Evolutionary conservation across 1,140 invertebrate species (phyloP).

Genomic region (Riptortus pedestris): DNA sequence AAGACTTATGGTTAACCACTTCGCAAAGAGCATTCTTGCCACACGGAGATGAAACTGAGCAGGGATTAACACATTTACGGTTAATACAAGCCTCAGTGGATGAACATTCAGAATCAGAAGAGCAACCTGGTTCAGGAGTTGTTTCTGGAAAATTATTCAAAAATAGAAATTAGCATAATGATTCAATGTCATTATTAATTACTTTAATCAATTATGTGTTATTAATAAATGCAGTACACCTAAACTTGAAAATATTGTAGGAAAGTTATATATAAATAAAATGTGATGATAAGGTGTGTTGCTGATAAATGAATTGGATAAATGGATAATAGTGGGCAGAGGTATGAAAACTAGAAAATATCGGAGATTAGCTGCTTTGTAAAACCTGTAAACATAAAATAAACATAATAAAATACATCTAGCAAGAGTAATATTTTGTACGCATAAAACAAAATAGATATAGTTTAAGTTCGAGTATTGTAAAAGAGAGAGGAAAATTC

Average conservation of each 20-base stretch:
- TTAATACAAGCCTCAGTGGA: conserved; percentile 61
- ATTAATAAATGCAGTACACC: background rate
- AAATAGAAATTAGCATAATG: background rate
- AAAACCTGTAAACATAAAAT: conserved; percentile 25
- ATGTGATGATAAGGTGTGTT: conserved; percentile 3
- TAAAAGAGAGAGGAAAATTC: too few relatives aligned
- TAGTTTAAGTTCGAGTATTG: too few relatives aligned
- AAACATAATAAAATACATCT: conserved; percentile 13
- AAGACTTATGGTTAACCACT: conserved; percentile 59
- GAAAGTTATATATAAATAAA: too few relatives aligned
- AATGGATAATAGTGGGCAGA: background rate
- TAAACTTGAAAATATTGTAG: background rate
- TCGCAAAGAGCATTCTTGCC: conserved; percentile 66
- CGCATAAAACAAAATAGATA: too few relatives aligned
- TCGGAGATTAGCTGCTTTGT: background rate
- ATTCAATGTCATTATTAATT: too few relatives aligned
- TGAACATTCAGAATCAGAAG: conserved; percentile 57
- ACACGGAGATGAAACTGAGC: conserved; percentile 60
- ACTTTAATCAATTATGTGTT: background rate
- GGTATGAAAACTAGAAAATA: background rate
- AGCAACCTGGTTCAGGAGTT: conserved; percentile 50
- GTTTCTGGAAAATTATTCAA: conserved; percentile 36
- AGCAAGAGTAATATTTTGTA: too few relatives aligned
- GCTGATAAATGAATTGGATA: conserved; percentile 10
- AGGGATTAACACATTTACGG: conserved; percentile 63